Evolutionary conservation across 2,113 vertebrate species (phyloP), one percentile per base, ranked within the genome.

Genomic region (Petrocephalus microphthalmus): DNA sequence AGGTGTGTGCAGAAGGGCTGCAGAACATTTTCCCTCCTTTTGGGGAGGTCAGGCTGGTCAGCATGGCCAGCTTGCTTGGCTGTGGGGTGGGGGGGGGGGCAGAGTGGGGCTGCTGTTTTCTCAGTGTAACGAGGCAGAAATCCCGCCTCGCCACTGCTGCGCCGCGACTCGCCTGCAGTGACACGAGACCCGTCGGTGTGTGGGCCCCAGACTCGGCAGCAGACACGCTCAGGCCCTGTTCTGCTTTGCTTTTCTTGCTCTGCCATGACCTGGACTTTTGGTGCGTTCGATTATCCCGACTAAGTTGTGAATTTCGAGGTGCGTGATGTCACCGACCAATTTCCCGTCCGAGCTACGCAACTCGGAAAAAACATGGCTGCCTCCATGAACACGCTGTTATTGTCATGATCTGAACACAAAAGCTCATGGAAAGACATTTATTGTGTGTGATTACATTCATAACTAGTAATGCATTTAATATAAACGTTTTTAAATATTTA

Each of bases 101-200:
- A 7, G 1, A 0, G 60, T n/a, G 25, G 64, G 45, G 20, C 0
- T 3, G 22, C 52, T 45, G 71, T 56, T 81, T 88, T 81, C 19
- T 13, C 29, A 15, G 71, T 20, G 37, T 88, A 88, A 88, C 56
- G 71, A 82, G 71, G 49, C 87, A 53, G 47, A 53, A 49, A 78
- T 22, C 29, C 60, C 60, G 7, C 86, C 22, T 5, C 2, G 4
- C n/a, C 49, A 11, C 25, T 57, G 7, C 20, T 10, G n/a, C 22
- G 37, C 17, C 54, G 49, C 0, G 33, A 1, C 10, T 52, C 47
- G 3, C 45, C 67, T 57, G 6, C 56, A 29, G 13, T 85, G 29
- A 37, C 49, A 57, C 25, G 7, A 7, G 82, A 10, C 22, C 64
- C 64, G 52, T 7, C 52, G 42, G 52, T 6, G 52, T 53, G 52